These are phyloP conservation scores for Scyliorhinus canicula DNA, from an alignment of 2,797 vertebrate genomes.

Conservation along the genomic window DNA sequence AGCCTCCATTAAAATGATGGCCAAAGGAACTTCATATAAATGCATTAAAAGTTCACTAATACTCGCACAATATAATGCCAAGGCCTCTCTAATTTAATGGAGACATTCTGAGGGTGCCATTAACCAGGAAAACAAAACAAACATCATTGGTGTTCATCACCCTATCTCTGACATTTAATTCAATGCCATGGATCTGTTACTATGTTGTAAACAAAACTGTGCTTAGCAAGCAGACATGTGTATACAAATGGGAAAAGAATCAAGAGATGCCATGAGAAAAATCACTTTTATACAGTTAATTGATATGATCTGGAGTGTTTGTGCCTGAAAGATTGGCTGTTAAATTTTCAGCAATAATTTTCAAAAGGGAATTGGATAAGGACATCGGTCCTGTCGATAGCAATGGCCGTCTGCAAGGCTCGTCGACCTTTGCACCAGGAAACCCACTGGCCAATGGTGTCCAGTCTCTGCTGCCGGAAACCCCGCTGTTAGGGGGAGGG, in stretches of 20 bases:
- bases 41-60: not conserved
- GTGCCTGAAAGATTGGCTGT: not conserved
- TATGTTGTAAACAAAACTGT: not conserved
- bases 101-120: not conserved
- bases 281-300: not conserved
- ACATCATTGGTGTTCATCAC: not conserved
- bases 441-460: no score
- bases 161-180: not conserved
- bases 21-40: not conserved
- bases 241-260: not conserved
- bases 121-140: not conserved
- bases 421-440: no score
- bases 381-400: not conserved
- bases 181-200: not conserved
- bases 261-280: not conserved
- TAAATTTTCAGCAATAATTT: not conserved
- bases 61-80: not conserved
- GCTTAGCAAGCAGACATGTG: slow-evolving; percentile 4
- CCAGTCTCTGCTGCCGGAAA: no score
- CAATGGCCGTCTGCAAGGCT: no score
- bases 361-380: not conserved
- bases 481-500: no score
- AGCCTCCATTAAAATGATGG: not conserved
- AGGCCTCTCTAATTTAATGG: not conserved
- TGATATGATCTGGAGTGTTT: not conserved